Evolutionary conservation across 2,797 vertebrate species (phyloP), one percentile per base, ranked within the genome.

Genomic region (Helarctos malayanus): DNA sequence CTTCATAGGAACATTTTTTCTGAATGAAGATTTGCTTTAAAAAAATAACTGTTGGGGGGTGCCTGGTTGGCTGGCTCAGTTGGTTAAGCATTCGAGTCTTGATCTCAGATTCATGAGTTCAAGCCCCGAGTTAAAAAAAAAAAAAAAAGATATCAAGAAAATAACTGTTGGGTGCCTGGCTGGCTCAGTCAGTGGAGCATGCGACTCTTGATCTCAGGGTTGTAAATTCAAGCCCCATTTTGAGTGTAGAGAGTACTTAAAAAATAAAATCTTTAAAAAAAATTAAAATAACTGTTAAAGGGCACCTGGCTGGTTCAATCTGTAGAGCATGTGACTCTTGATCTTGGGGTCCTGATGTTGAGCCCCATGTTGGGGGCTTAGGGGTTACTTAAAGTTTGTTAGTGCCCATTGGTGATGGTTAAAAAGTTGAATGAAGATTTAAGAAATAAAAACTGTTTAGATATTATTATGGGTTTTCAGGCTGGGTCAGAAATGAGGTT

Each of bases 401-500:
- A 75, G 25, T 47, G 45, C 27, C 41, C 73, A 49, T 32, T 49
- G 27, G 45, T 49, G 45, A 75, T 49, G 8, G 27, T 75, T 75
- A 29, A 75, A 75, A 75, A 32, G 45, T 49, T 75, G 71, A 47
- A 29, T 47, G 49, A 75, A 75, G 73, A 75, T 75, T 75, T 10
- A 47, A 32, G 29, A 32, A 75, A 68, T 35, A 29, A 32, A 32
- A 75, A 49, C 45, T 94, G 69, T 90, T 87, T 91, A 56, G 27
- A 95, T 80, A 71, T 49, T 91, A 56, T 89, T 96, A 49, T 3
- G 25, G 35, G 57, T 94, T 96, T 97, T 94, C 79, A 89, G 81
- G 2, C 54, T 95, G 82, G 41, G 45, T 95, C 27, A 90, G 7
- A 97, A 85, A 93, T 93, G 47, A 97, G 92, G 41, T 89, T 95